Base-by-base conservation (phyloP, 2,113 vertebrate species). In the Callithrix jacchus region DNA sequence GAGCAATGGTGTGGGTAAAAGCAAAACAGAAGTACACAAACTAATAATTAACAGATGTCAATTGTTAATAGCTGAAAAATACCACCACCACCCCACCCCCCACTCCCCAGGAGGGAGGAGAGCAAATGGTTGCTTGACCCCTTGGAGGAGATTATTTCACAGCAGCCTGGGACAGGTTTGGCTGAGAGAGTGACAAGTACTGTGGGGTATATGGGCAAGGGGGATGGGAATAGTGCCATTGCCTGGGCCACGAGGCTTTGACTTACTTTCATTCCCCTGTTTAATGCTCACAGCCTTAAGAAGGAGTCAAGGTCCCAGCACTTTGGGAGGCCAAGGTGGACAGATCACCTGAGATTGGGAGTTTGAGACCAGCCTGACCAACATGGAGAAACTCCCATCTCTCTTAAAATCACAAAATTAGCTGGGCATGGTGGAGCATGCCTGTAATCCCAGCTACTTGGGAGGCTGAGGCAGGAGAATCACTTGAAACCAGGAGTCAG, bases 31-130 rank as follows among this genome's bases (percentile, higher is more conserved):
- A 58, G 47, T 96, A 49, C 79, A 71, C 58, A 83, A 77, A 86
- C 37, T 95, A 95, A 96, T 96, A 81, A 96, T 97, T 94, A 96
- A 94, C 95, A 96, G 81, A 91, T 89, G 94, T 54, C 95, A 94
- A 64, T 83, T 95, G 91, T 93, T 88, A 88, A 61, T 87, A 71
- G 86, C 58, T 93, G 89, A 49, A 85, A 97, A 94, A 96, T 54
- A 23, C 81, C 56, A 32, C 66, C n/a, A 45, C 25, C 18, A 7
- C 54, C 45, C 25, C 6, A 14, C 68, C 47, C 52, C 42, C 91
- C 16, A 8, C 52, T 42, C 90, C 23, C 58, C 4, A 52, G 21
- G n/a, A 73, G 54, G 82, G 68, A 49, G 47, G 61, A 61, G 27
- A 71, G 32, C 30, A 14, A 56, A 30, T 35, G 47, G 86, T 56